phyloP scores from a whole-genome alignment of 1,140 invertebrate species.

The Atta texana region DNA sequence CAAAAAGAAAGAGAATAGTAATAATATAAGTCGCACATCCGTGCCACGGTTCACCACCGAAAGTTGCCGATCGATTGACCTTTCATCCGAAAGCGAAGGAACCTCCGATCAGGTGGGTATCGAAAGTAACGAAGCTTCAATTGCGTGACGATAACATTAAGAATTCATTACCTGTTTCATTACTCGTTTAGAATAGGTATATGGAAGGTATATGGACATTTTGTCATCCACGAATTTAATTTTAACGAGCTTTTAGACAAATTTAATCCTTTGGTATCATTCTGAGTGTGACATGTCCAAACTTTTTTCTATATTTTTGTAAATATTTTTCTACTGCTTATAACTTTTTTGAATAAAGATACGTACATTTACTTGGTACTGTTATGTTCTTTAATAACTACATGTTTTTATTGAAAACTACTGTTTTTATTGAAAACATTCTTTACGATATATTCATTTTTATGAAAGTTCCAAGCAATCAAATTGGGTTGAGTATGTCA shows the following conservation, averaged over 20 bases:
- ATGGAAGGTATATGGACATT: too few species aligned
- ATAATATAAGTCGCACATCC: background rate
- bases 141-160: background rate
- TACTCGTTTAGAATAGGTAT: background rate
- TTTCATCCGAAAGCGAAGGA: slow-evolving; percentile 1
- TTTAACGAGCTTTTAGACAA: background rate
- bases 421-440: too few species aligned
- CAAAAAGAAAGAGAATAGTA: background rate
- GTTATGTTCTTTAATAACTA: too few species aligned
- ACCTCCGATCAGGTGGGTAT: background rate
- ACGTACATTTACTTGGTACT: too few species aligned
- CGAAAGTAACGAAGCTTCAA: background rate
- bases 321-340: too few species aligned
- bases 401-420: too few species aligned
- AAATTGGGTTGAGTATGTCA: too few species aligned
- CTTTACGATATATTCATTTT: too few species aligned
- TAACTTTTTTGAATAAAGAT: too few species aligned
- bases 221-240: background rate
- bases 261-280: background rate
- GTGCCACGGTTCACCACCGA: background rate
- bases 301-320: too few species aligned
- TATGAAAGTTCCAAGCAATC: too few species aligned
- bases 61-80: background rate
- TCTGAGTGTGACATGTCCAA: too few species aligned
- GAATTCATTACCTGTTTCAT: background rate